Conservation (phyloP, 2,113 vertebrate genomes). For the Gavia stellata region DNA sequence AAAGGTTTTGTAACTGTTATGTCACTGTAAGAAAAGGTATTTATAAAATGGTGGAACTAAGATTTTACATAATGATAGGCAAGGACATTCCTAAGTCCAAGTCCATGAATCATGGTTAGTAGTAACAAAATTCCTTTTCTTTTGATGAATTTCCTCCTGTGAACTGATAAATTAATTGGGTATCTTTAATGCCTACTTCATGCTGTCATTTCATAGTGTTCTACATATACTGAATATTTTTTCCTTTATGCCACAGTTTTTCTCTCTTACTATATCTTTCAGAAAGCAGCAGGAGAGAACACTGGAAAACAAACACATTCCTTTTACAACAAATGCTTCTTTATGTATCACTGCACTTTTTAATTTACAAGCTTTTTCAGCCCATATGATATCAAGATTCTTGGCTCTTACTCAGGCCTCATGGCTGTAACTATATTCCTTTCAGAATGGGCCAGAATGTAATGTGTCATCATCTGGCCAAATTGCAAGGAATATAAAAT, state of each 20-base stretch:
- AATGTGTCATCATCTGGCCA: background rate
- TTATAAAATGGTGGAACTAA: background rate
- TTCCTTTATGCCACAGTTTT: background rate
- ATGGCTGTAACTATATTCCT: background rate
- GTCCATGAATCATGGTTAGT: background rate
- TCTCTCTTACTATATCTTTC: background rate
- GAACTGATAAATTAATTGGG: background rate
- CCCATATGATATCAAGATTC: background rate
- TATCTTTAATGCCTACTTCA: background rate
- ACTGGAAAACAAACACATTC: background rate
- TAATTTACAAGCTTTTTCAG: background rate
- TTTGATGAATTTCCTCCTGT: background rate
- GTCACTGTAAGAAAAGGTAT: constrained; percentile 7
- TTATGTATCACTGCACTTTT: background rate
- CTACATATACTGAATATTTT: background rate
- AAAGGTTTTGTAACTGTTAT: constrained; percentile 14
- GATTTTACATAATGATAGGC: constrained; percentile 27
- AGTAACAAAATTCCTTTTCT: background rate
- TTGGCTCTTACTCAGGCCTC: background rate
- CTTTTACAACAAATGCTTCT: background rate
- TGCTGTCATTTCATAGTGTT: background rate
- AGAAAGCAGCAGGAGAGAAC: background rate
- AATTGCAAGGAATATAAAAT: background rate
- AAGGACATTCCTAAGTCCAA: background rate
- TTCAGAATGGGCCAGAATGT: background rate